Conservation (phyloP, 2,113 vertebrate species). For the Mystacornis crossleyi region DNA sequence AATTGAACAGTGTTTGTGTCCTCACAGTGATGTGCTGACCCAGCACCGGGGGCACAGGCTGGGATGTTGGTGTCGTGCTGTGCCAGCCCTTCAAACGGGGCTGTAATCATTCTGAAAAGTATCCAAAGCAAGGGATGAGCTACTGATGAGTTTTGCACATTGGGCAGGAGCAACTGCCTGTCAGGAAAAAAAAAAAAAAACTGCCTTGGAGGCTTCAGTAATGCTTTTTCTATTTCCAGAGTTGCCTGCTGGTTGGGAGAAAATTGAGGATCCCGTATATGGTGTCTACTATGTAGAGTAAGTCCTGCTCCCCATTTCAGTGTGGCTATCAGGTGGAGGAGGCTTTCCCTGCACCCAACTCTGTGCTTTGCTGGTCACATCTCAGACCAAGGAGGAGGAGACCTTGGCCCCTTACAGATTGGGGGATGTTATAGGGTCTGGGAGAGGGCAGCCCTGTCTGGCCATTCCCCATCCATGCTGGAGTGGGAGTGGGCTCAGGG, state of each 20-base stretch:
- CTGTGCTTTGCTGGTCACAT: not conserved
- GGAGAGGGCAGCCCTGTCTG: not conserved
- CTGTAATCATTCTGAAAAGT: not conserved
- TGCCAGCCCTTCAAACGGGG: not conserved
- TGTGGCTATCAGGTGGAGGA: not conserved
- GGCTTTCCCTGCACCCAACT: not conserved
- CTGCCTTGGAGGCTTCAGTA: not conserved
- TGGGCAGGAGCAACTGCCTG: not conserved
- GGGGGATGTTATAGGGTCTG: fast-evolving
- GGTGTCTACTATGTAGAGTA: slow-evolving; percentile 99
- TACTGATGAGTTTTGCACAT: not conserved
- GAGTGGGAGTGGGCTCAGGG: not conserved
- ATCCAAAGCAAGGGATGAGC: not conserved
- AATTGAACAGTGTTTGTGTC: not conserved
- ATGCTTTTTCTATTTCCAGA: slow-evolving; percentile 79
- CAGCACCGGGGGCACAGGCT: not conserved
- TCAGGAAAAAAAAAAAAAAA: not conserved
- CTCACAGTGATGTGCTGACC: not conserved
- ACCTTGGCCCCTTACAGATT: not conserved
- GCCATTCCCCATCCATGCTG: not conserved
- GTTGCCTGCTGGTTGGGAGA: slow-evolving; percentile 97
- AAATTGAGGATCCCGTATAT: slow-evolving; percentile 98
- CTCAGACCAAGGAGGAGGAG: not conserved
- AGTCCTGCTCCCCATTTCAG: slow-evolving; percentile 68
- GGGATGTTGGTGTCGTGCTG: fast-evolving